Evolutionary conservation across 2,113 vertebrate genomes (phyloP).

Genomic region (Ramphastos sulfuratus): DNA sequence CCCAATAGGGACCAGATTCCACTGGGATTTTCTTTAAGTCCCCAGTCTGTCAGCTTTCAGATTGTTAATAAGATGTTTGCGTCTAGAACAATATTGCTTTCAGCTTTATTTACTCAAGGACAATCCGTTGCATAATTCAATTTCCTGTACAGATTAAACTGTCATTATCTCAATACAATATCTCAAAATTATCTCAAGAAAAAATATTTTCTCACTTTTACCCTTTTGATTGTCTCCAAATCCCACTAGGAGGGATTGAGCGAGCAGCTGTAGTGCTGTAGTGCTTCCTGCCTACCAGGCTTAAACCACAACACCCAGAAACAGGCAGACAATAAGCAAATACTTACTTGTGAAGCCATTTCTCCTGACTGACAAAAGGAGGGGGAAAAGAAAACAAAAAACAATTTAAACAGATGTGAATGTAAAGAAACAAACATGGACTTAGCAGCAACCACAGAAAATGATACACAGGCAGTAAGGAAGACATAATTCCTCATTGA

Average conservation of each 20-base stretch:
- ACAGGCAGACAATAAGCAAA: conserved; percentile 29
- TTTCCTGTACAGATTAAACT: neutral
- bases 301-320: neutral
- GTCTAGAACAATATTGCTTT: neutral
- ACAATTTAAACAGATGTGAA: conserved; percentile 63
- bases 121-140: neutral
- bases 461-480: neutral
- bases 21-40: neutral
- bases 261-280: neutral
- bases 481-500: accelerated
- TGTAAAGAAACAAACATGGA: conserved; percentile 8
- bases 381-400: conserved; percentile 63
- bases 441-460: conserved; percentile 9
- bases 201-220: neutral
- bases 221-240: neutral
- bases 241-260: accelerated
- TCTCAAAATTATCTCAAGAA: no score
- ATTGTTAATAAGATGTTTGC: neutral
- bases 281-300: neutral
- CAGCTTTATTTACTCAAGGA: neutral
- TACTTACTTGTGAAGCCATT: conserved; percentile 81
- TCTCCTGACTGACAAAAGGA: conserved; percentile 74
- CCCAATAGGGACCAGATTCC: neutral
- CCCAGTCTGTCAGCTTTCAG: neutral
- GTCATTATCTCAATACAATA: neutral